Base-by-base conservation (phyloP, 2,113 vertebrate genomes). In the Pipa parva region DNA sequence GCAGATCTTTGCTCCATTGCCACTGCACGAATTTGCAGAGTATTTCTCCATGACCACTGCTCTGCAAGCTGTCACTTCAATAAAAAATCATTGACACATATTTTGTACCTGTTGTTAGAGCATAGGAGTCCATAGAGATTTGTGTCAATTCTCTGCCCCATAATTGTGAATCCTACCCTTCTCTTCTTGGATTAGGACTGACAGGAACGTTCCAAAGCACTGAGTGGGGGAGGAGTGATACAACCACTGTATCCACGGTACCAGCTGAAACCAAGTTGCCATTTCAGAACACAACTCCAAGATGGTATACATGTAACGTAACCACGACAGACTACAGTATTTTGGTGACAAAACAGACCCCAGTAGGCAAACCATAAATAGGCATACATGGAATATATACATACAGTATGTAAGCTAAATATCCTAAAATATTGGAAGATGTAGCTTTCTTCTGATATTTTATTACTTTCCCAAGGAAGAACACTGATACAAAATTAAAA, bases 401-500 rank as follows among this genome's bases (percentile, higher is more conserved):
- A 42, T 17, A 42, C 7, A 42, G 37, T 39, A 10, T 15, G n/a
- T n/a, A n/a, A n/a, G n/a, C n/a, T n/a, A n/a, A n/a, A n/a, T 12
- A 39, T 39, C 10, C 37, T 15, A 15, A 39, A 39, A 13, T 13
- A 39, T 39, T 39, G 15, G 39, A 17, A n/a, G 7, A 42, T 42
- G 12, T 18, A 42, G 5, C 15, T 42, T 2, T 29, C 29, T 20
- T 68, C 45, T 31, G 27, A 39, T 58, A 39, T 68, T 39, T 58
- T 67, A 49, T 37, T 50, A 31, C 20, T 63, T 63, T 51, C 29
- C 51, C 28, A 63, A 39, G 10, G 48, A 50, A n/a, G n/a, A 63
- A 22, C 24, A 2, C 51, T 28, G 15, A 26, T 37, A 55, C 33
- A 62, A 62, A 63, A 63, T 51, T 15, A 26, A 22, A 59, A 28